Base-by-base conservation (phyloP, 2,797 vertebrate species). In the Melanotaenia boesemani region DNA sequence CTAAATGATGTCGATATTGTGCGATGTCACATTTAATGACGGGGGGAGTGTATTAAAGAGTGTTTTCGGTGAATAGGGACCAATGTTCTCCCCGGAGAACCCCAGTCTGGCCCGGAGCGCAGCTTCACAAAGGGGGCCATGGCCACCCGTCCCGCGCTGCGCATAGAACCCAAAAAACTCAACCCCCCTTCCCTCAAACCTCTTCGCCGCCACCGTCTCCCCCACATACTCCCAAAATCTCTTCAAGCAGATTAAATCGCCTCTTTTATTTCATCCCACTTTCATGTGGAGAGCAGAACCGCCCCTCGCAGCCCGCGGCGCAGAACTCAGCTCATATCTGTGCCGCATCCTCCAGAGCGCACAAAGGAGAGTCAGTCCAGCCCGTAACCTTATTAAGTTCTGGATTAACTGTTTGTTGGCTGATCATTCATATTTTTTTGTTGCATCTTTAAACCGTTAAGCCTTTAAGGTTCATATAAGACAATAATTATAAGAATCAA, bases 181-280 rank as follows among this genome's bases (percentile, higher is more conserved):
- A 52, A 69, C 93, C 88, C 75, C 3, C 32, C 18, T 36, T 13
- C 22, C 22, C 37, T 9, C 90, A 56, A 87, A 72, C 16, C 59
- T 46, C 44, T 46, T 5, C 61, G 15, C 56, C 39, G 20, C 57
- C 20, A 18, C 59, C 39, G 60, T 68, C 52, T 66, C 64, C 80
- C 34, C 81, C 89, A 81, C 91, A 90, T 80, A 83, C 91, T 89
- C 92, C 81, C 82, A 80, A 94, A 94, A 96, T 95, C 95, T 95
- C 96, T 95, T 94, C 95, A 94, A 96, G 96, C 96, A 93, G 95
- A 96, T 97, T 98, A 97, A 98, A 98, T 96, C 93, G 95, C 95
- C 94, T 95, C 95, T 95, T 98, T 98, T 98, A 96, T 98, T 96
- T 96, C 94, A 93, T 92, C 92, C 94, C 92, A 95, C 97, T 99